A percentile compares a stretch with the other conserved stretches of the same genome.
Evolutionary conservation across 53 echinoderm and acorn worm species (phyloP).

Genomic region (Temnopleurus reevesii): DNA sequence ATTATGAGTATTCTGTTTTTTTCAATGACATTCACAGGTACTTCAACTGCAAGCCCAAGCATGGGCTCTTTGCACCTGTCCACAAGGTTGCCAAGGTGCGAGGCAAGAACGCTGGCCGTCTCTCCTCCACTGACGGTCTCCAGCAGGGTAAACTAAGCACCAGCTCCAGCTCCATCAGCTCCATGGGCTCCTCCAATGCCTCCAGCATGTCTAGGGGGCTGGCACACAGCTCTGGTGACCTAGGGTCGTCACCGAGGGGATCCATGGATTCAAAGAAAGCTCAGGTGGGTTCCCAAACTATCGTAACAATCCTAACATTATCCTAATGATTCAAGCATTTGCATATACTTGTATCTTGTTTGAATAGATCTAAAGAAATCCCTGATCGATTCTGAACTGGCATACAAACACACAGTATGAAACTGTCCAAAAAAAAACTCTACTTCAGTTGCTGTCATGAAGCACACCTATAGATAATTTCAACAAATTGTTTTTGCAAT

Average conservation of each 20-base stretch:
- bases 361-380: no score
- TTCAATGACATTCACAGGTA: no score
- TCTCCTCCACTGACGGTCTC: slow-evolving; percentile 39
- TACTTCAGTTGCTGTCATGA: no score
- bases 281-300: slow-evolving; percentile 46
- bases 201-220: slow-evolving; percentile 51
- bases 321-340: no score
- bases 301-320: no score
- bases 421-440: no score
- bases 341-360: no score
- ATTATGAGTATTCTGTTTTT: no score
- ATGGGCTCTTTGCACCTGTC: slow-evolving; percentile 96
- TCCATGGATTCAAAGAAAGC: slow-evolving; percentile 49
- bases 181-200: slow-evolving; percentile 82
- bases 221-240: slow-evolving; percentile 43
- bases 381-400: no score
- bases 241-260: slow-evolving; percentile 23
- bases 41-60: slow-evolving; percentile 90
- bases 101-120: slow-evolving; percentile 58
- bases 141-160: slow-evolving; percentile 77
- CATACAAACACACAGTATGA: no score
- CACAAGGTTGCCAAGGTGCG: slow-evolving; percentile 95
- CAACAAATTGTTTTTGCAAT: no score
- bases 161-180: slow-evolving; percentile 95
- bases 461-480: no score